Percentiles rank a stretch among this genome's conserved stretches.
Evolutionary conservation across 1,140 invertebrate species (phyloP).

Genomic region (Hypothenemus hampei): DNA sequence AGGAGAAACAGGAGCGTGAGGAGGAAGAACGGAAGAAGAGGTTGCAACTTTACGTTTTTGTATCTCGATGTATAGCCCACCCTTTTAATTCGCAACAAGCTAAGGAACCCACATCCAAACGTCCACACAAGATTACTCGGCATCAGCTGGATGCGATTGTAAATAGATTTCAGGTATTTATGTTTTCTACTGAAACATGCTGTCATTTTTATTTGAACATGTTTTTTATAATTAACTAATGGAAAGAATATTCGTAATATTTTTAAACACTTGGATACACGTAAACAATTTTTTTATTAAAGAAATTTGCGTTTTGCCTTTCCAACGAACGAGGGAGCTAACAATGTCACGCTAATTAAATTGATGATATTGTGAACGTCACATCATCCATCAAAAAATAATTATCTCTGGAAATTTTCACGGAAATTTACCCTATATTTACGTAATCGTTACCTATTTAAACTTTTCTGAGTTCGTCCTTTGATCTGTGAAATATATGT

Average conservation of each 20-base stretch:
- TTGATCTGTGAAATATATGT: no score
- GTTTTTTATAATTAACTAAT: no score
- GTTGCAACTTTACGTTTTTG: conserved; percentile 97
- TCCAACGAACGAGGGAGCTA: no score
- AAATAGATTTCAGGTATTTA: conserved; percentile 83
- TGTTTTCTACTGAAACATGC: background rate
- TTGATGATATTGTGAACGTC: background rate
- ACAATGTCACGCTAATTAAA: background rate
- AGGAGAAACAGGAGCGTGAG: conserved; percentile 81
- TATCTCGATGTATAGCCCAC: conserved; percentile 96
- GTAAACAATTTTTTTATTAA: no score
- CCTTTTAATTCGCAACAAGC: conserved; percentile 99
- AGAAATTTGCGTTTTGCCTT: no score
- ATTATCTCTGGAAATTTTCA: no score
- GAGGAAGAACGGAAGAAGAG: conserved; percentile 89
- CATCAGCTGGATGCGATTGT: conserved; percentile 94
- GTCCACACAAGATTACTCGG: conserved; percentile 91
- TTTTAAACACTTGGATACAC: no score
- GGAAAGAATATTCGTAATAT: no score
- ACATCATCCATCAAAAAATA: background rate
- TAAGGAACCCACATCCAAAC: conserved; percentile 91
- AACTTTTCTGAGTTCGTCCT: no score
- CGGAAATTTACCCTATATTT: no score
- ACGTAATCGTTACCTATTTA: no score
- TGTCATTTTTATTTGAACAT: no score